Conservation (phyloP, 2,888 invertebrate species). For the Artemia sp. region DNA sequence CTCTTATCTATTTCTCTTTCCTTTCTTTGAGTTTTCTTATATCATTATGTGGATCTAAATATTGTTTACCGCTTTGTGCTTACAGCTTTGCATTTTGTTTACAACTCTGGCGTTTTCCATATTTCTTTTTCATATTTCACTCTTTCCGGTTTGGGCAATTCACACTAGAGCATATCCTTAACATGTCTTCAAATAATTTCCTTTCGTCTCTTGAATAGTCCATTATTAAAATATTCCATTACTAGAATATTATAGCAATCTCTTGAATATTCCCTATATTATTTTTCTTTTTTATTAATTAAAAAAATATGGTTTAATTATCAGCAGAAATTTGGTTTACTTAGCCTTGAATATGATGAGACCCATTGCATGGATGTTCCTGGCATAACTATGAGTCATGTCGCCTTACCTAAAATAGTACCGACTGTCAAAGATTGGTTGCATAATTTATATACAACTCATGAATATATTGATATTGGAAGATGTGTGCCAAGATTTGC, state of each 20-base stretch:
- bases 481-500: conserved; percentile 85
- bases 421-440: conserved; percentile 83
- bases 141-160: too few species aligned
- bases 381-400: conserved; percentile 75
- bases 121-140: too few species aligned
- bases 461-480: conserved; percentile 96
- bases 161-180: too few species aligned
- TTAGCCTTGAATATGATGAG: conserved; percentile 76
- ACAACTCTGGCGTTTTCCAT: too few species aligned
- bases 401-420: conserved; percentile 59
- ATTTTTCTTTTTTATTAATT: background rate
- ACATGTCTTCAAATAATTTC: too few species aligned
- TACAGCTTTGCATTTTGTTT: too few species aligned
- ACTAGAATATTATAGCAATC: too few species aligned
- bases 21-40: too few species aligned
- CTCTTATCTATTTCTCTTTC: too few species aligned
- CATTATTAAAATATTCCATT: too few species aligned
- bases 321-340: conserved; percentile 54
- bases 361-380: conserved; percentile 99
- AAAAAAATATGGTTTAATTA: background rate
- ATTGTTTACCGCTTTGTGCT: too few species aligned
- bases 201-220: background rate
- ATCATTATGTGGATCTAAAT: too few species aligned
- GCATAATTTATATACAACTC: conserved; percentile 76
- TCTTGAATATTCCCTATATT: background rate